Percentiles rank a stretch among this genome's conserved stretches.
Conservation (phyloP, 2,888 invertebrate genomes). For the Noctuana brunneofusca region DNA sequence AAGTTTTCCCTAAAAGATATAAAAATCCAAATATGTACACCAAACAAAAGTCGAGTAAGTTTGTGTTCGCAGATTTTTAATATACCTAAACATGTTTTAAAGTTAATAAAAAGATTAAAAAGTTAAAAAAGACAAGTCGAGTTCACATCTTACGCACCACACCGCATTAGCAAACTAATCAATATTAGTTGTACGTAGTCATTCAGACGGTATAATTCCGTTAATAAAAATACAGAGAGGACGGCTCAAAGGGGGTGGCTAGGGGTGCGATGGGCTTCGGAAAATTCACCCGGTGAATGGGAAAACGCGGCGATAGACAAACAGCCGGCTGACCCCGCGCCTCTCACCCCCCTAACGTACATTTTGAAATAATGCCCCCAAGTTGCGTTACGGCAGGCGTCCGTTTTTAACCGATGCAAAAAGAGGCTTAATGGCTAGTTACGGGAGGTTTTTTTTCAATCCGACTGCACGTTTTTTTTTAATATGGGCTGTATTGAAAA, state of each 20-base stretch:
- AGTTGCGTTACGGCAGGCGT: constrained; percentile 46
- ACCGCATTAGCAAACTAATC: constrained; percentile 61
- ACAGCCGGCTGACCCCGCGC: constrained; percentile 68
- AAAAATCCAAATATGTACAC: too few species aligned
- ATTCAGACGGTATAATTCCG: constrained; percentile 79
- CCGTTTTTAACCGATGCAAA: constrained; percentile 46
- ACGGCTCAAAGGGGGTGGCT: constrained; percentile 58
- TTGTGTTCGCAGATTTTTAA: too few species aligned
- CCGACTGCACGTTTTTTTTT: constrained; percentile 15
- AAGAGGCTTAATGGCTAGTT: constrained; percentile 38
- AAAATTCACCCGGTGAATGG: constrained; percentile 81
- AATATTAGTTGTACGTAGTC: constrained; percentile 72
- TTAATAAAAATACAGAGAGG: constrained; percentile 79
- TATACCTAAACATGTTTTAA: too few species aligned
- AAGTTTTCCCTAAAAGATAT: too few species aligned
- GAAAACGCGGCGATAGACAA: constrained; percentile 81
- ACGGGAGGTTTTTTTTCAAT: constrained; percentile 26
- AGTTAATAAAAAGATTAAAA: too few species aligned
- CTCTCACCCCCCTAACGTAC: constrained; percentile 59
- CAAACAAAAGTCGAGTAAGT: too few species aligned
- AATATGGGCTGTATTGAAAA: not conserved
- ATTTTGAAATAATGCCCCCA: constrained; percentile 78
- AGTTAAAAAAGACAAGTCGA: too few species aligned
- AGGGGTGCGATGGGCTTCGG: constrained; percentile 76
- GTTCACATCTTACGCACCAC: not conserved